Evolutionary conservation across 92 coral and sea anemone species (phyloP), one percentile per base, ranked within the genome.

Genomic region (Desmophyllum pertusum): DNA sequence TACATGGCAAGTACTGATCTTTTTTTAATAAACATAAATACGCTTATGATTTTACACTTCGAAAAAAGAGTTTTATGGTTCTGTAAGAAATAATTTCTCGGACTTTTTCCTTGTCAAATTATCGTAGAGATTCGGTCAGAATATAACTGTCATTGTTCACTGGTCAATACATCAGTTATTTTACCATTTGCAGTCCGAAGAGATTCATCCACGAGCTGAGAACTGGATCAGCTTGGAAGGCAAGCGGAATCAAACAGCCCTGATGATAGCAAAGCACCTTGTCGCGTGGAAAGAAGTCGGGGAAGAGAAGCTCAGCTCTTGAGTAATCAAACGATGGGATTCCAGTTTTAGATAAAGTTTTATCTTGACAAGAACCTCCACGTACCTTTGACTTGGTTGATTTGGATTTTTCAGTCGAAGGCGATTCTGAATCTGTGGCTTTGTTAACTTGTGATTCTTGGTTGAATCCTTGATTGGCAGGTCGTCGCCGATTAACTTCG

Each of bases 241-340:
- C 23, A 74, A 42, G 78, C 63, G 78, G 61, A 21, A 45, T 19
- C 37, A 46, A 15, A 23, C 39, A 48, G 36, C 48, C 78, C 36
- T 50, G 17, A 67, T 50, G 46, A 80, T 35, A 52, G 33, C 67
- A n/a, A 11, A 50, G 9, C 51, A 51, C 11, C 35, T 37, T 41
- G 43, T 52, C 84, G 51, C 76, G 84, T 6, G 84, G 84, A 37
- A 80, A 50, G 40, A 80, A 80, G 30, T 80, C 84, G 9, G 84
- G 84, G 43, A 80, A 80, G 10, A 52, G 19, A 31, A 36, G 33
- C 35, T 69, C 27, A 13, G 64, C 84, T 7, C 50, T 48, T 15
- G 65, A 2, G 76, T 3, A 31, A 7, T 41, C 61, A 19, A 33
- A 14, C 23, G 59, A 27, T 23, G 25, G 37, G 15, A 50, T 6